Conservation (phyloP, 30 jellyfish, hydroid and myxozoan species). For the Mastigias papua region DNA sequence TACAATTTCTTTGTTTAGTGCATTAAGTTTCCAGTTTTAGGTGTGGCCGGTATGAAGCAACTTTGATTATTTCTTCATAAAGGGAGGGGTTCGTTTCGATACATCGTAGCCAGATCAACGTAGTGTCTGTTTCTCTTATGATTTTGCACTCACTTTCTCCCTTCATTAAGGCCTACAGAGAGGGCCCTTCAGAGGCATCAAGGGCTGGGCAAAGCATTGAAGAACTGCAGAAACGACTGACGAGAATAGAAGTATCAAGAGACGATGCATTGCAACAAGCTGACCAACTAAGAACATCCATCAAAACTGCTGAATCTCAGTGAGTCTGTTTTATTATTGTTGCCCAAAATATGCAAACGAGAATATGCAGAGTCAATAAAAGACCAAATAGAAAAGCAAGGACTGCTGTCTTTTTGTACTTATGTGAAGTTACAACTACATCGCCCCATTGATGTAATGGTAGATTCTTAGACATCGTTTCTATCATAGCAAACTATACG, state of each 20-base stretch:
- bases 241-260: constrained; percentile 79
- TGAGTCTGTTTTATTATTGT: constrained; percentile 26
- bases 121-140: background rate
- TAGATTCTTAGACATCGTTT: no score
- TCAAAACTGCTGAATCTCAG: constrained; percentile 74
- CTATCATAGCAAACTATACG: no score
- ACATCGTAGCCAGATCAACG: no score
- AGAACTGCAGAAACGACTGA: constrained; percentile 77
- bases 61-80: no score
- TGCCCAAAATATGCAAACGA: no score
- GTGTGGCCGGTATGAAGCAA: no score
- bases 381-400: no score
- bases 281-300: constrained; percentile 68
- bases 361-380: no score
- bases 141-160: background rate
- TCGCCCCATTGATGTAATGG: no score
- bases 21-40: constrained; percentile 2
- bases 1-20: background rate
- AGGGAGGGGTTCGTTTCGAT: no score
- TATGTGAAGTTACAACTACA: no score
- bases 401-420: no score
- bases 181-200: constrained; percentile 80
- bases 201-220: constrained; percentile 79
- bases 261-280: constrained; percentile 86
- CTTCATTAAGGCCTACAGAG: constrained; percentile 71